These are phyloP conservation scores for Melanostigma gelatinosum DNA, from an alignment of 2,113 vertebrate species.

Conservation along the genomic window DNA sequence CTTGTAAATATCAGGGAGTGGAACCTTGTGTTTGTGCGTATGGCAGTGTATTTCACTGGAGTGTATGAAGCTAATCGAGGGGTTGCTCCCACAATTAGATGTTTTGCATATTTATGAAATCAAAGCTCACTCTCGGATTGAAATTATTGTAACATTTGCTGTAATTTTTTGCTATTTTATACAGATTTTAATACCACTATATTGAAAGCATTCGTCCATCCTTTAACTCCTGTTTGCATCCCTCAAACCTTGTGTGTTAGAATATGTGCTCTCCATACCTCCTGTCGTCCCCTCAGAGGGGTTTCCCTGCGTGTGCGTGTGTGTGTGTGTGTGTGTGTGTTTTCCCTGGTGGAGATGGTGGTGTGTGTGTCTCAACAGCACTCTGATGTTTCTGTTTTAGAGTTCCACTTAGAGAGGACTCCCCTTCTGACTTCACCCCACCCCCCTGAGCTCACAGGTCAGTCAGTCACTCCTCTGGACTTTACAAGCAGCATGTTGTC, in stretches of 20 bases:
- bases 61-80: conserved; percentile 2
- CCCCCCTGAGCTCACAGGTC: conserved; percentile 99
- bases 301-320: conserved; percentile 26
- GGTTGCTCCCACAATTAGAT: conserved; percentile 9
- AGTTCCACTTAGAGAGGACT: conserved; percentile 99
- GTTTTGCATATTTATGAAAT: not conserved
- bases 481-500: conserved; percentile 84
- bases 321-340: conserved; percentile 49
- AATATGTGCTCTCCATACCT: conserved; percentile 11
- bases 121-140: conserved; percentile 6
- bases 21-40: conserved; percentile 27
- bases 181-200: conserved; percentile 33
- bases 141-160: conserved; percentile 33
- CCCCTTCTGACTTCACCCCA: conserved; percentile 99
- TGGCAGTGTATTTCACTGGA: conserved; percentile 2
- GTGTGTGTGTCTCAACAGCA: conserved; percentile 77
- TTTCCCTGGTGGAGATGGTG: conserved; percentile 30
- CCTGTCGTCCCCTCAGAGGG: conserved; percentile 42
- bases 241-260: conserved; percentile 32
- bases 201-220: conserved; percentile 32
- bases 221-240: conserved; percentile 44
- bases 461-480: conserved; percentile 91
- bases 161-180: conserved; percentile 23
- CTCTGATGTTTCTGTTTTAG: conserved; percentile 95
- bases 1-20: conserved; percentile 83